phyloP scores from a whole-genome alignment of 2,113 vertebrate genomes.

The Toxostoma redivivum region DNA sequence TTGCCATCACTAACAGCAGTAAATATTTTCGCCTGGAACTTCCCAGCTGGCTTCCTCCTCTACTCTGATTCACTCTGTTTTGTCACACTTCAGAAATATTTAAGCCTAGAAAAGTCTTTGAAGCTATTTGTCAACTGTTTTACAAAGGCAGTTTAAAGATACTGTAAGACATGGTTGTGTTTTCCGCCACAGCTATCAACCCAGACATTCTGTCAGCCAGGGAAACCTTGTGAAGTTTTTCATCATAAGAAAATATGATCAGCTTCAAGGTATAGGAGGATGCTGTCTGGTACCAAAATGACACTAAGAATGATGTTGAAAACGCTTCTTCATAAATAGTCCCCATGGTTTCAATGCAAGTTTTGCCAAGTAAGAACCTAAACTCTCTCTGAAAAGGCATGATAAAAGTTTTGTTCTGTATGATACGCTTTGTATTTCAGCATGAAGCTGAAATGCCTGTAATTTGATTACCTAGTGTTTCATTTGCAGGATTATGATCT shows the following conservation, averaged over 20 bases:
- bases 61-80: slow-evolving; percentile 26
- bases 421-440: background rate
- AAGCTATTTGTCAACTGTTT: background rate
- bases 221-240: background rate
- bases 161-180: background rate
- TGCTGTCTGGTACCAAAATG: background rate
- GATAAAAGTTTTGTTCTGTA: background rate
- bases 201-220: background rate
- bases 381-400: background rate
- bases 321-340: background rate
- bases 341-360: background rate
- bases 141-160: background rate
- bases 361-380: background rate
- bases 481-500: background rate
- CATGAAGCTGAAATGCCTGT: background rate
- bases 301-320: background rate
- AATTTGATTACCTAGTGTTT: background rate
- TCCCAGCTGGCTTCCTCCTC: background rate
- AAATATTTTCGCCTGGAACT: background rate
- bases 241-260: background rate
- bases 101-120: background rate
- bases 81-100: background rate
- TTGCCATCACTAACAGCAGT: background rate
- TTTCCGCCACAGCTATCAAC: background rate
- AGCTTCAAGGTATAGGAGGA: background rate